Evolutionary conservation across 2,797 vertebrate genomes (phyloP).

Genomic region (Gastrophryne carolinensis): DNA sequence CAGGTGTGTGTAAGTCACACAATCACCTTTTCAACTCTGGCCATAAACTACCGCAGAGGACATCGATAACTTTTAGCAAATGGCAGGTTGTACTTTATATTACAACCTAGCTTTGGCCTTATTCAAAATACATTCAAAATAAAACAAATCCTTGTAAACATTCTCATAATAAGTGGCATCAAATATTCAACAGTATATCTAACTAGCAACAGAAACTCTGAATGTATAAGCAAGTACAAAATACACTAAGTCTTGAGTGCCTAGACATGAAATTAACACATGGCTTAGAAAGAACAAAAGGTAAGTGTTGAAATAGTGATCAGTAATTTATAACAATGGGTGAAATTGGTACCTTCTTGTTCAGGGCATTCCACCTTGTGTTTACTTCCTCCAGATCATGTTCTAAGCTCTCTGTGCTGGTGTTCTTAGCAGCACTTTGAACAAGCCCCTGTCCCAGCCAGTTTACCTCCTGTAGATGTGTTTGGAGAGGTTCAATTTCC

Average conservation of each 20-base stretch:
- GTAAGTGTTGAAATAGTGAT: background rate
- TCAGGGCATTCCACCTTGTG: constrained; percentile 91
- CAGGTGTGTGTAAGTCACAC: no score
- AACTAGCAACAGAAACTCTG: background rate
- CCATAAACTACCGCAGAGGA: no score
- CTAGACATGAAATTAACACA: constrained; percentile 9
- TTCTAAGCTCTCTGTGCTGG: constrained; percentile 83
- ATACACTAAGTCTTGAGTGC: background rate
- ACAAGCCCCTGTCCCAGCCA: constrained; percentile 88
- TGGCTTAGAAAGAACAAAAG: background rate
- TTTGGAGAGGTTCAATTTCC: constrained; percentile 88
- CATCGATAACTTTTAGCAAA: no score
- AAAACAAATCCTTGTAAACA: no score
- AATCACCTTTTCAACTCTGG: no score
- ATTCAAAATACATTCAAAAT: no score
- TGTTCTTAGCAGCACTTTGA: constrained; percentile 87
- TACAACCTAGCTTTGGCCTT: no score
- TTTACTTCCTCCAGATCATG: constrained; percentile 85
- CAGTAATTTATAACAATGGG: background rate
- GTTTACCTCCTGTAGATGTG: constrained; percentile 87
- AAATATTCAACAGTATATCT: no score
- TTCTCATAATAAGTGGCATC: no score
- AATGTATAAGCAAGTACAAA: constrained; percentile 1
- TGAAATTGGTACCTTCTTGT: constrained; percentile 85
- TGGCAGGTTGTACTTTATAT: no score